Conservation (phyloP, 2,797 vertebrate genomes). For the Pipistrellus pygmaeus region DNA sequence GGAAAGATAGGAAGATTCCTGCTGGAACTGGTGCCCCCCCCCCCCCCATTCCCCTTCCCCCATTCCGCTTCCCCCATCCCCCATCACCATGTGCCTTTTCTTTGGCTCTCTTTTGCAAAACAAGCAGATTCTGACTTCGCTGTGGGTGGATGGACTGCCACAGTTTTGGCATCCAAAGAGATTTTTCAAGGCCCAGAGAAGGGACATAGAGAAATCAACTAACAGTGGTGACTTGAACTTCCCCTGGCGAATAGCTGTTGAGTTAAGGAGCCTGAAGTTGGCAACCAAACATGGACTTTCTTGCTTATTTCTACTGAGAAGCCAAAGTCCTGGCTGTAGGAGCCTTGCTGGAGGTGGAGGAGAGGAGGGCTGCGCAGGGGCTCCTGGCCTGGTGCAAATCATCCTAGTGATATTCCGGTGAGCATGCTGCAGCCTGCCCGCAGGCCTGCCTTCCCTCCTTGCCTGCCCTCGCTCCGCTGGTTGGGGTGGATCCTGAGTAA, state of each 20-base stretch:
- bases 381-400: neutral
- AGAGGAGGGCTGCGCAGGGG: neutral
- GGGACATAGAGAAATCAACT: neutral
- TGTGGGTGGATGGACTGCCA: slow-evolving; percentile 45
- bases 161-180: slow-evolving; percentile 49
- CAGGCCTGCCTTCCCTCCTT: neutral
- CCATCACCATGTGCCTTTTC: neutral
- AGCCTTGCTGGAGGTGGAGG: neutral
- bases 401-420: slow-evolving; percentile 17
- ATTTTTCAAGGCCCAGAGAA: slow-evolving; percentile 34
- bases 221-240: neutral
- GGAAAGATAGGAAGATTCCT: neutral
- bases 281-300: neutral
- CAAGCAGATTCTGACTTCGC: slow-evolving; percentile 66
- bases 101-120: slow-evolving; percentile 67
- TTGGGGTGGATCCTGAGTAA: neutral
- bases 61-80: neutral
- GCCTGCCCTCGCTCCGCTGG: neutral
- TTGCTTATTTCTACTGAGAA: slow-evolving; percentile 40
- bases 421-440: slow-evolving; percentile 1
- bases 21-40: neutral
- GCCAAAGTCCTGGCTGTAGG: neutral
- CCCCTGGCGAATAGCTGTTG: neutral
- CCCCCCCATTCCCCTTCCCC: neutral
- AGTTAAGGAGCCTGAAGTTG: neutral